A percentile compares a stretch with the other conserved stretches of the same genome.
Conservation (phyloP, 1,140 invertebrate genomes). For the Drosophila sproati region DNA sequence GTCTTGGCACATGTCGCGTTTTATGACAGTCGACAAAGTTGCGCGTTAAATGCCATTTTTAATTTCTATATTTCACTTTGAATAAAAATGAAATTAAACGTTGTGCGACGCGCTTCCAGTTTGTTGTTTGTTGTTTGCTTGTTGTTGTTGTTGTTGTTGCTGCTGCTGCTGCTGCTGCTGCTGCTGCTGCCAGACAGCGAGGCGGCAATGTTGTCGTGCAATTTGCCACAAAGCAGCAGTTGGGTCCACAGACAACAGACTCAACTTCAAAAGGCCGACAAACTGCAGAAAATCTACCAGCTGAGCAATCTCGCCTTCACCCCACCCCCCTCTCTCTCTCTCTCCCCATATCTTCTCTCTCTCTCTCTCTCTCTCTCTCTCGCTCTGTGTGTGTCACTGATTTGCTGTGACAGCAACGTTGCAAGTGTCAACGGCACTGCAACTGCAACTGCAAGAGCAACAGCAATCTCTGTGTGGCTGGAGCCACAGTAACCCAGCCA, state of each 20-base stretch:
- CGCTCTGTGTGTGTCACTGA: too few species aligned
- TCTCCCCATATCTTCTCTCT: background rate
- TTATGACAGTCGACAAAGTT: constrained; percentile 70
- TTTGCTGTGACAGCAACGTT: constrained; percentile 36
- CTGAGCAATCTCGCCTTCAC: background rate
- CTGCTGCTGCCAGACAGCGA: constrained; percentile 45
- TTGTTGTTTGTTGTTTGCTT: constrained; percentile 1
- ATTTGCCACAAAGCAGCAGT: constrained; percentile 29
- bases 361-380: background rate
- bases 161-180: constrained; percentile 2
- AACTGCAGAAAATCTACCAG: constrained; percentile 51
- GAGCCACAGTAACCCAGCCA: constrained; percentile 76
- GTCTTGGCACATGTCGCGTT: constrained; percentile 46
- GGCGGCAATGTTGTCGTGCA: constrained; percentile 59
- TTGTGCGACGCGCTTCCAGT: constrained; percentile 21
- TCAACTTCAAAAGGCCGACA: constrained; percentile 77
- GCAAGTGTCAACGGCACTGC: constrained; percentile 67
- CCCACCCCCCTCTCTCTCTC: background rate
- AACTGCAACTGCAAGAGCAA: constrained; percentile 11
- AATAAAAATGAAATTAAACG: constrained; percentile 80
- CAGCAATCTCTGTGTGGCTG: constrained; percentile 15
- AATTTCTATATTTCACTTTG: constrained; percentile 74
- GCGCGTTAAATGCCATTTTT: constrained; percentile 77
- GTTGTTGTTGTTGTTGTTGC: background rate
- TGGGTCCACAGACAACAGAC: constrained; percentile 39